Evolutionary conservation across 2,888 invertebrate species (phyloP).

Genomic region (Amiota minor): DNA sequence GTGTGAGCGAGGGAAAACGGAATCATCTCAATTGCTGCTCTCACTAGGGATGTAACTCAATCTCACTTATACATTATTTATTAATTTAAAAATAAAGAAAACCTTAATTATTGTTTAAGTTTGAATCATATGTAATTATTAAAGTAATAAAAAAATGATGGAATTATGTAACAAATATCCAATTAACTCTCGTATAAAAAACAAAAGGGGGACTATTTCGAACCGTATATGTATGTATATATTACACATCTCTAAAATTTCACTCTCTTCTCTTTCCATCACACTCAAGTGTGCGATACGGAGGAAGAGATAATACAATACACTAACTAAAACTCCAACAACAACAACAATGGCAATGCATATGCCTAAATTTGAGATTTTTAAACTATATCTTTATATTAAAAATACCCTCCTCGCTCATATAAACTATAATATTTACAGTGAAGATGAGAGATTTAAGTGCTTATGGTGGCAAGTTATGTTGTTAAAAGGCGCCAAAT

Average conservation of each 20-base stretch:
- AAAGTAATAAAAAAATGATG: background rate
- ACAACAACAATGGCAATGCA: conserved; percentile 25
- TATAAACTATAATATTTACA: no score
- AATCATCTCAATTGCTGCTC: conserved; percentile 56
- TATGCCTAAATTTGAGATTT: no score
- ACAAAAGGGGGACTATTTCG: background rate
- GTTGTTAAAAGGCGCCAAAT: background rate
- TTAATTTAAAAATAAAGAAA: background rate
- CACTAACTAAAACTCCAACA: conserved; percentile 50
- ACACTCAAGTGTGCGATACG: conserved; percentile 30
- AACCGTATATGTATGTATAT: background rate
- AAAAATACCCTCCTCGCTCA: no score
- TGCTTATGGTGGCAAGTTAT: conserved; percentile 1
- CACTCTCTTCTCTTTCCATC: conserved; percentile 40
- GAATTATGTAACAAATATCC: background rate
- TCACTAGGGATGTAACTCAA: conserved; percentile 5
- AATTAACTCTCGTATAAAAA: background rate
- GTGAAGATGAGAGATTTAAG: no score
- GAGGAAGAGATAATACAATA: conserved; percentile 41
- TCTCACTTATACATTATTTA: background rate
- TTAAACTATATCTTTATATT: no score
- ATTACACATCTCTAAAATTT: conserved; percentile 23
- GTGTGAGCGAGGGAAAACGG: conserved; percentile 47
- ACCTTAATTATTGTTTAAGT: background rate
- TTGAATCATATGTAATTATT: background rate